Conservation (phyloP, 2,113 vertebrate genomes). For the Nicator chloris region DNA sequence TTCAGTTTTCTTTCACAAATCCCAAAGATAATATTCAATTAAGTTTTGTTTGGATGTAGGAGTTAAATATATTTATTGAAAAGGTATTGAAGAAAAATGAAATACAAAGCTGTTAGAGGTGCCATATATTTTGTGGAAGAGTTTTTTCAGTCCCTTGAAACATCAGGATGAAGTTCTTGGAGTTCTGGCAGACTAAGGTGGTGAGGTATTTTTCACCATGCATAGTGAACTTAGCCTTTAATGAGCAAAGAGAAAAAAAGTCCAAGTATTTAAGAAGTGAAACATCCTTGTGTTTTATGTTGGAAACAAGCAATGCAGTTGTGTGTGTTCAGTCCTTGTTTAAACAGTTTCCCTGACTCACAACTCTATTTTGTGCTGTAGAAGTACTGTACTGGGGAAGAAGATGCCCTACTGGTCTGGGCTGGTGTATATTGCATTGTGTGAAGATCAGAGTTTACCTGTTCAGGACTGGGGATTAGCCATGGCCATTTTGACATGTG, state of each 20-base stretch:
- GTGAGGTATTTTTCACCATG: neutral
- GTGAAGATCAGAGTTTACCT: neutral
- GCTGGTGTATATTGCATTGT: neutral
- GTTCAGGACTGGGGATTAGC: neutral
- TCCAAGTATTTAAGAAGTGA: neutral
- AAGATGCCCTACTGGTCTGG: neutral
- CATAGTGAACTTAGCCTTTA: neutral
- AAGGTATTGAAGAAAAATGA: neutral
- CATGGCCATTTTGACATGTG: neutral
- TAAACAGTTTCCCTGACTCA: neutral
- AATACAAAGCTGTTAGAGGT: neutral
- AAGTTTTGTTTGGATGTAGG: neutral
- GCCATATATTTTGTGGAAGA: neutral
- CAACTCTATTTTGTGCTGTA: fast-evolving
- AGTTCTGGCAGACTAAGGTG: neutral
- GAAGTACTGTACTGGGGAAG: neutral
- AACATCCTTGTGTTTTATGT: fast-evolving
- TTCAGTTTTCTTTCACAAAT: neutral
- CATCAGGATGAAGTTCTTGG: neutral
- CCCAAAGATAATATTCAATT: neutral
- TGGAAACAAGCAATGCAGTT: neutral
- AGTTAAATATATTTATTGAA: neutral
- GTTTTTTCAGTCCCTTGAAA: neutral
- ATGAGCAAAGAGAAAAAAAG: neutral
- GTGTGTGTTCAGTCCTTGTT: neutral